Evolutionary conservation across 2,113 vertebrate species (phyloP).

Genomic region (Megalops atlanticus): DNA sequence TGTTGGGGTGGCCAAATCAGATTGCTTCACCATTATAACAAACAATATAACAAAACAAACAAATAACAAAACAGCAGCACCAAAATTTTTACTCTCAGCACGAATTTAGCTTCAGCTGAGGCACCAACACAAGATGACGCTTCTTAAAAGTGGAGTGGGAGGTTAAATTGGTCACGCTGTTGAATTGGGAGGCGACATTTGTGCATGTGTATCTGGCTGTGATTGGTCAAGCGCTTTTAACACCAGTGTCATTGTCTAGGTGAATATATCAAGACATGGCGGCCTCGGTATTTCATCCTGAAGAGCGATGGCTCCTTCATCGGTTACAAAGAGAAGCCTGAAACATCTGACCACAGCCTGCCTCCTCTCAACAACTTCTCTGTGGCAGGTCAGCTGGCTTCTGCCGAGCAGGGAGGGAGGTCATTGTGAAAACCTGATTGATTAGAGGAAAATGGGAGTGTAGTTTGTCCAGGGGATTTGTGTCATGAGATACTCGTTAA

Average conservation of each 20-base stretch:
- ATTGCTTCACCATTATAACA: background rate
- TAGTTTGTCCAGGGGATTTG: background rate
- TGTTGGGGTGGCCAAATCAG: background rate
- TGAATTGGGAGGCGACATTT: too few relatives aligned
- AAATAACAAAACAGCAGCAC: too few relatives aligned
- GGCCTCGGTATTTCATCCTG: constrained; percentile 84
- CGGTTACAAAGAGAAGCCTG: constrained; percentile 86
- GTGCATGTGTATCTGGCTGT: background rate
- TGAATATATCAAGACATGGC: constrained; percentile 91
- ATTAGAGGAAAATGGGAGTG: background rate
- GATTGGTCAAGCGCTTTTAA: background rate
- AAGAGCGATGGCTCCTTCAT: constrained; percentile 89
- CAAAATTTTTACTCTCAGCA: too few relatives aligned
- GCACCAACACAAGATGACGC: too few relatives aligned
- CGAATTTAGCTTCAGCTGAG: too few relatives aligned
- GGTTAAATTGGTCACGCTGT: too few relatives aligned
- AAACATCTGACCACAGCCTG: constrained; percentile 71
- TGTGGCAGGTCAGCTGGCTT: constrained; percentile 73
- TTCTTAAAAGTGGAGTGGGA: too few relatives aligned
- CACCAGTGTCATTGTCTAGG: constrained; percentile 60
- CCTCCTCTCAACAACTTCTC: constrained; percentile 89
- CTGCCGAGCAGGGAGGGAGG: too few relatives aligned
- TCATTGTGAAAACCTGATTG: too few relatives aligned
- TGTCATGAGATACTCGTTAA: constrained; percentile 29
- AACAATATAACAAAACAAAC: too few relatives aligned